Evolutionary conservation across 92 coral and sea anemone genomes (phyloP), one percentile per base, ranked within the genome.

Genomic region (Hydrozoanthus gracilis): DNA sequence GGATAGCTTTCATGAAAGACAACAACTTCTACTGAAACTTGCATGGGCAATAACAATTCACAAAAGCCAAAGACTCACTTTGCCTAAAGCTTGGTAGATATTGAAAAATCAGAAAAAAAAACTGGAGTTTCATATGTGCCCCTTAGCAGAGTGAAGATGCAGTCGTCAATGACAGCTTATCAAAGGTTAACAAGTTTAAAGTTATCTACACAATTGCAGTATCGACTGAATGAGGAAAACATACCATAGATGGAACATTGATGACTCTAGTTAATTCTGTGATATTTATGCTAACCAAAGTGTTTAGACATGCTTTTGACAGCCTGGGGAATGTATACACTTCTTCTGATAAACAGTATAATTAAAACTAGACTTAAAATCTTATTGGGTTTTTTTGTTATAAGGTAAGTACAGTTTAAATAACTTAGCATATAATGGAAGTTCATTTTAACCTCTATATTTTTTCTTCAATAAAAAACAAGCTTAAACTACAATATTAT

Each of bases 401-500:
- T 64, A 64, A 64, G 69, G 69, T 2, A 64, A 64, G 69, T 64
- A 64, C 69, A 64, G 16, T 64, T 64, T 64, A 64, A 3, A 27
- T 27, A 27, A 64, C 6, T 64, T n/a, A 12, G 69, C 69, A 64
- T 11, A 54, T 54, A 1, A 54, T 54, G 60, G 9, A 54, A 54
- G 60, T 54, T 54, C 13, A 54, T 54, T 7, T 54, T 54, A 8
- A 54, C 60, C 60, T 54, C 60, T 1, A 54, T 1, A 54, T 7
- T 54, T 54, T 54, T 54, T 54, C 60, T 54, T 54, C 60, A 54
- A 54, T 2, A 54, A 54, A 54, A 54, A 54, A 54, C 13, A 54
- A 90, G 95, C 77, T 88, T 88, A 70, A 84, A 79, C 47, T 88
- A 82, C 67, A 89, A 73, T 27, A 27, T 27, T 49, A 82, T 90